Conservation (phyloP, 1,140 invertebrate species). For the Manduca sexta region DNA sequence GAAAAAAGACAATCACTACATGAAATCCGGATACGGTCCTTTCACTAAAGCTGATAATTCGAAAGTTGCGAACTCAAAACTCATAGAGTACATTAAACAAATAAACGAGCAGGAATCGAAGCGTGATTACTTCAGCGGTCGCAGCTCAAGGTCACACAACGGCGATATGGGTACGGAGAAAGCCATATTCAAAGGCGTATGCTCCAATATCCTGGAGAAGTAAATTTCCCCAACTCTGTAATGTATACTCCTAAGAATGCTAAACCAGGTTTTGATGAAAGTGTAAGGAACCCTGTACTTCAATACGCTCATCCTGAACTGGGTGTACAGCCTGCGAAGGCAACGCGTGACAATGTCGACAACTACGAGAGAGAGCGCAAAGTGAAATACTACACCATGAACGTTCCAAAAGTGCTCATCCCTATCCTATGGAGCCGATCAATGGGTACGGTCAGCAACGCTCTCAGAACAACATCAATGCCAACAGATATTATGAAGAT, state of each 20-base stretch:
- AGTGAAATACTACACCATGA: slow-evolving; percentile 61
- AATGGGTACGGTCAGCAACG: slow-evolving; percentile 70
- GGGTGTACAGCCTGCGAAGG: slow-evolving; percentile 82
- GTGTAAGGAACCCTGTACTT: slow-evolving; percentile 80
- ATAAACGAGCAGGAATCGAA: slow-evolving; percentile 77
- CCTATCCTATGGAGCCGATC: slow-evolving; percentile 66
- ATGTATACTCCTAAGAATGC: slow-evolving; percentile 75
- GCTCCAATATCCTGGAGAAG: slow-evolving; percentile 78
- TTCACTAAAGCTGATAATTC: slow-evolving; percentile 76
- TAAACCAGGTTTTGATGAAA: slow-evolving; percentile 76
- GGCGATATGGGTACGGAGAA: slow-evolving; percentile 63
- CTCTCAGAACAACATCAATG: slow-evolving; percentile 65
- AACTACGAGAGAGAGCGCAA: slow-evolving; percentile 53
- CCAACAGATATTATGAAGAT: slow-evolving; percentile 70
- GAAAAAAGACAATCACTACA: slow-evolving; percentile 60
- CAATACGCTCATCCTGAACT: slow-evolving; percentile 86
- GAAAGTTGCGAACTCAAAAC: slow-evolving; percentile 71
- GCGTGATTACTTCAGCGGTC: slow-evolving; percentile 72
- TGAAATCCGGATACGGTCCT: slow-evolving; percentile 70
- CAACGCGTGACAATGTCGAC: slow-evolving; percentile 59
- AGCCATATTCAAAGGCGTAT: slow-evolving; percentile 78
- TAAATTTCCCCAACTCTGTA: slow-evolving; percentile 77
- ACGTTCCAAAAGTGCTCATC: slow-evolving; percentile 59
- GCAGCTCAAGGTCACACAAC: slow-evolving; percentile 67
- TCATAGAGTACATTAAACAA: slow-evolving; percentile 78